phyloP scores from a whole-genome alignment of 2,113 vertebrate species.

The Menura novaehollandiae region DNA sequence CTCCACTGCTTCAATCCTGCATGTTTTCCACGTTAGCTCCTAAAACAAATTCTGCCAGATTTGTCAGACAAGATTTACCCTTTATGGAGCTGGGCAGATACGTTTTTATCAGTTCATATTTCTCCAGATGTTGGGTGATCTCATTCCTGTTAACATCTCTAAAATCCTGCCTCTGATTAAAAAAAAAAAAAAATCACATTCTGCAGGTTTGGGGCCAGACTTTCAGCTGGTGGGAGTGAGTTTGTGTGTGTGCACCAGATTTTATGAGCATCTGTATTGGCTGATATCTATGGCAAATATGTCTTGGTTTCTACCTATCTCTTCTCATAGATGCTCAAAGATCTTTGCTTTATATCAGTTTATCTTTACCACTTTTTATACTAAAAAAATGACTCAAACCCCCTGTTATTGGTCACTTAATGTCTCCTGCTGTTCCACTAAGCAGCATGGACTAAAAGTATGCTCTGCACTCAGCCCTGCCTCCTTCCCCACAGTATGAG shows the following conservation, averaged over 20 bases:
- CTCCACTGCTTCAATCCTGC: constrained; percentile 29
- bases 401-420: neutral
- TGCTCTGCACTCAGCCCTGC: neutral
- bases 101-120: constrained; percentile 46
- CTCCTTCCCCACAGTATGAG: neutral
- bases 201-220: neutral
- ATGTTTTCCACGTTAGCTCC: constrained; percentile 42
- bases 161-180: neutral
- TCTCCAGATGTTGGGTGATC: constrained; percentile 43
- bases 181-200: neutral
- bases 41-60: constrained; percentile 49
- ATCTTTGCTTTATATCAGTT: neutral
- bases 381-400: neutral
- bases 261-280: neutral
- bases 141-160: constrained; percentile 9
- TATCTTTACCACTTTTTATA: neutral
- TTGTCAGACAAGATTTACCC: constrained; percentile 43
- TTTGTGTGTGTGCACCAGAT: neutral
- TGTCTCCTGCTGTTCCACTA: neutral
- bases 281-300: neutral
- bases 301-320: neutral
- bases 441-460: neutral
- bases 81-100: constrained; percentile 32
- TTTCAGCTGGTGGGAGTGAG: neutral
- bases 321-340: neutral